Evolutionary conservation across 2,888 invertebrate species (phyloP).

Genomic region (Mythimna vitellina): DNA sequence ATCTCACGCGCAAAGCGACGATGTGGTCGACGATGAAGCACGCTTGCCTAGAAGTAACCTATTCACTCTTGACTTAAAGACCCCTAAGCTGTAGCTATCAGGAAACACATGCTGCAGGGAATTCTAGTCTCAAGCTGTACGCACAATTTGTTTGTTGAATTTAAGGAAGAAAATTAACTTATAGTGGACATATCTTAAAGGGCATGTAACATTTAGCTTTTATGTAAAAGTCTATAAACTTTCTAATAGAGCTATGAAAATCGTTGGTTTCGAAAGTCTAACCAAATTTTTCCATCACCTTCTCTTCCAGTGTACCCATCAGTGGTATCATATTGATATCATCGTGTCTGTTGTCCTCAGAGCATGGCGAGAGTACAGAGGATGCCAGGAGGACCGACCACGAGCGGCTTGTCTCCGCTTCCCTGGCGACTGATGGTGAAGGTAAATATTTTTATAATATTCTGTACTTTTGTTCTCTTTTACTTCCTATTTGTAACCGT

Average conservation of each 20-base stretch:
- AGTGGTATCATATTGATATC: slow-evolving; percentile 26
- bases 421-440: slow-evolving; percentile 96
- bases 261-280: background rate
- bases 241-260: background rate
- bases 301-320: background rate
- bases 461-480: no score
- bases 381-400: slow-evolving; percentile 92
- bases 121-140: no score
- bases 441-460: slow-evolving; percentile 89
- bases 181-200: no score
- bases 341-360: slow-evolving; percentile 76
- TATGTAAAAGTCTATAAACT: background rate
- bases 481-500: no score
- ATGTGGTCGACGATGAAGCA: no score
- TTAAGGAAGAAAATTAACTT: no score
- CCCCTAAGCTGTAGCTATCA: no score
- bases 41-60: no score
- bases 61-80: no score
- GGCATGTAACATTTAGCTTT: background rate
- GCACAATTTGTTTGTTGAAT: no score
- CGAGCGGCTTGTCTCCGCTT: slow-evolving; percentile 92
- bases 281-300: background rate
- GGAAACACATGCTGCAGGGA: no score
- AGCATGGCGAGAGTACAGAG: slow-evolving; percentile 92
- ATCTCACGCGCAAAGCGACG: no score